A percentile compares a stretch with the other conserved stretches of the same genome.
Conservation (phyloP, 2,888 invertebrate species). For the Temnothorax ravouxi region DNA sequence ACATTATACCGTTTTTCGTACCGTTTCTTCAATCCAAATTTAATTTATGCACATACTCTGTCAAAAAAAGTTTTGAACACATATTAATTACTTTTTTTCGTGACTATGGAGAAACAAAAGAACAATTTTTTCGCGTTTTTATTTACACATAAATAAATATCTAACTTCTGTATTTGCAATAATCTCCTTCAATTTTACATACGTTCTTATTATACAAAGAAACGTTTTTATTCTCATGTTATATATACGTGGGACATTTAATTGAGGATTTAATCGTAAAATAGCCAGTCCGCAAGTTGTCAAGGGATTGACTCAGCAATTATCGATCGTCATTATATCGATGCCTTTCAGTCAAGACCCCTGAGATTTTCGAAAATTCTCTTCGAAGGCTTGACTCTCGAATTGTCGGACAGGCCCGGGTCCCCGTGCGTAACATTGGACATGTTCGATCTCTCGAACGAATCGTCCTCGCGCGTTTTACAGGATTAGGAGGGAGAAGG, state of each 20-base stretch:
- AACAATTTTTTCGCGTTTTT: background rate
- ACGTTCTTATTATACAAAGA: background rate
- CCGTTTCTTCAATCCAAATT: background rate
- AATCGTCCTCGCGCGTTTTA: slow-evolving; percentile 59
- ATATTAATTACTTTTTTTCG: background rate
- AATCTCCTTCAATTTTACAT: background rate
- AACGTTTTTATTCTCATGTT: background rate
- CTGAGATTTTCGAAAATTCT: background rate
- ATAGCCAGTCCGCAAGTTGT: background rate
- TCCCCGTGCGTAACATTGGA: slow-evolving; percentile 20
- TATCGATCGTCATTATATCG: background rate
- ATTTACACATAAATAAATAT: background rate
- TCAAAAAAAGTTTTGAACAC: background rate
- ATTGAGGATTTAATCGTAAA: background rate
- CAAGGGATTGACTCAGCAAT: background rate
- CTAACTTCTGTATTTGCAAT: background rate
- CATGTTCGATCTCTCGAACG: slow-evolving; percentile 37
- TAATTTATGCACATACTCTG: background rate
- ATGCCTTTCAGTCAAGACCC: background rate
- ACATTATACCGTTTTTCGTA: background rate
- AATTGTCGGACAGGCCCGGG: background rate
- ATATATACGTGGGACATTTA: background rate
- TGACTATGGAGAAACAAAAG: background rate
- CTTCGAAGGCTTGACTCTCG: background rate
- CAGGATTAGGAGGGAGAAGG: slow-evolving; percentile 47